These are phyloP conservation scores for Hydractinia echinata DNA, from an alignment of 30 jellyfish, hydroid and myxozoan species.

Conservation along the genomic window DNA sequence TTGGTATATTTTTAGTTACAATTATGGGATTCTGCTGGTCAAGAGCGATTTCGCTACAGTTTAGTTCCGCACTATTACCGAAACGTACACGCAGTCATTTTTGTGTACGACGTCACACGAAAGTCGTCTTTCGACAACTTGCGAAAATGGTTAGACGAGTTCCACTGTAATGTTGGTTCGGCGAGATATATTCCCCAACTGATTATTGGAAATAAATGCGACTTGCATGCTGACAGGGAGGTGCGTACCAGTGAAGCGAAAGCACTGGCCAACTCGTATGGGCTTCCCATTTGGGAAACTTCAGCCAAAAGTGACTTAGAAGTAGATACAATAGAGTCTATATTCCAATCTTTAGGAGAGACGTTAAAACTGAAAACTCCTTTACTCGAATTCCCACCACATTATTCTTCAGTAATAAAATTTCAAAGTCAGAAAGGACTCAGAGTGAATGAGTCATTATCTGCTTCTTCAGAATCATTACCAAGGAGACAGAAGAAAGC, in stretches of 20 bases:
- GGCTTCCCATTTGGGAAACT: slow-evolving; percentile 87
- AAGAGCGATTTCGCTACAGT: slow-evolving; percentile 79
- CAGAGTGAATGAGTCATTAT: slow-evolving; percentile 53
- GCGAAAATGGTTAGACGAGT: slow-evolving; percentile 75
- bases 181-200: slow-evolving; percentile 55
- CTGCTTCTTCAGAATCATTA: slow-evolving; percentile 30
- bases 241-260: slow-evolving; percentile 75
- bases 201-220: slow-evolving; percentile 87
- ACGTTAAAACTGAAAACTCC: slow-evolving; percentile 65
- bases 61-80: slow-evolving; percentile 90
- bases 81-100: slow-evolving; percentile 85
- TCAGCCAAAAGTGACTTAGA: slow-evolving; percentile 93
- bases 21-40: slow-evolving; percentile 96
- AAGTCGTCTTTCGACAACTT: slow-evolving; percentile 57
- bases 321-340: slow-evolving; percentile 65
- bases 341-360: slow-evolving; percentile 73
- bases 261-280: slow-evolving; percentile 55
- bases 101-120: slow-evolving; percentile 82
- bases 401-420: slow-evolving; percentile 47
- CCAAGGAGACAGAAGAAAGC: background rate
- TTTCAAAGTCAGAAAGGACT: slow-evolving; percentile 45
- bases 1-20: slow-evolving; percentile 50
- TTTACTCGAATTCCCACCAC: slow-evolving; percentile 69
- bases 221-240: slow-evolving; percentile 87
- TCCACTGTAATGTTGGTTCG: slow-evolving; percentile 39